Conservation (phyloP, 2,888 invertebrate species). For the Hirtodrosophila confusa region DNA sequence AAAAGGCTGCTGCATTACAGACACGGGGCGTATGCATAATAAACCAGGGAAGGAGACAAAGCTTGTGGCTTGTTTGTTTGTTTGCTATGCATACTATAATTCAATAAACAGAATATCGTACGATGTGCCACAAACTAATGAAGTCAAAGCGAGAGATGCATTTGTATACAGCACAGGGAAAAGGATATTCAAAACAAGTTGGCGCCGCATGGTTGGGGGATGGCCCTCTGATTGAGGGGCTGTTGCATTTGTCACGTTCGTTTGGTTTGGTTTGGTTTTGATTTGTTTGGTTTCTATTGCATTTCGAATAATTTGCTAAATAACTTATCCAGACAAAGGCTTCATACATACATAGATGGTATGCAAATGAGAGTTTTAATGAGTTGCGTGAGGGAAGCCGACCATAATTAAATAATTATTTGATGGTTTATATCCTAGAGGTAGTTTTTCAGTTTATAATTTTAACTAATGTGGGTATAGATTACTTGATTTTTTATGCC, state of each 20-base stretch:
- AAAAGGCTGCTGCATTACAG: constrained; percentile 31
- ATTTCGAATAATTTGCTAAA: constrained; percentile 38
- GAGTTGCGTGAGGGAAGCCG: neutral
- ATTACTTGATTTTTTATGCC: too few species aligned
- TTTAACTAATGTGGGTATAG: too few species aligned
- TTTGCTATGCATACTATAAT: constrained; percentile 52
- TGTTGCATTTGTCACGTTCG: constrained; percentile 42
- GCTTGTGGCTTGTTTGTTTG: constrained; percentile 7
- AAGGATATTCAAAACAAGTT: constrained; percentile 13
- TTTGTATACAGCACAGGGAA: constrained; percentile 7
- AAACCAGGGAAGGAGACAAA: constrained; percentile 23
- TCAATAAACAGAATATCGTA: constrained; percentile 60
- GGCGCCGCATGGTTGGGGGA: neutral
- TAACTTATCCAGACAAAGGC: constrained; percentile 7
- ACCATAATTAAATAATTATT: neutral
- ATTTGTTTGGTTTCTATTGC: constrained; percentile 38
- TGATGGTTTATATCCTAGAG: too few species aligned
- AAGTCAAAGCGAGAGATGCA: constrained; percentile 43
- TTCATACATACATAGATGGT: neutral
- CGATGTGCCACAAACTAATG: constrained; percentile 63
- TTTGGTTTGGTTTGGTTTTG: constrained; percentile 18
- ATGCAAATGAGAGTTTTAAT: neutral
- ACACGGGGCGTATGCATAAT: constrained; percentile 1
- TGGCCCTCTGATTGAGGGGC: constrained; percentile 25
- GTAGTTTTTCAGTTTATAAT: too few species aligned